Base-by-base conservation (phyloP, 2,797 vertebrate genomes). In the Tokudaia tokunoshimensis region DNA sequence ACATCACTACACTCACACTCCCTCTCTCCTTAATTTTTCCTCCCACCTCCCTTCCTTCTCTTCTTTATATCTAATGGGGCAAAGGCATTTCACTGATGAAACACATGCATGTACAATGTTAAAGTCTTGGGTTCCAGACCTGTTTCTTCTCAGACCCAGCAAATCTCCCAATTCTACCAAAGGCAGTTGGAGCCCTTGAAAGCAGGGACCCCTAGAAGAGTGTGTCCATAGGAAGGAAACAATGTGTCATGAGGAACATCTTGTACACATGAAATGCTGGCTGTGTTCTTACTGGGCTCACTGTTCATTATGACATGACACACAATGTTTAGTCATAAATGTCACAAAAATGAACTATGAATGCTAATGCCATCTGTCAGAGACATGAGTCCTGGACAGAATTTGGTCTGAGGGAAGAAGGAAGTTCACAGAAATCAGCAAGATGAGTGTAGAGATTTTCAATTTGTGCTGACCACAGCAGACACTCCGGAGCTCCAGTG, bases 261-360 rank as follows among this genome's bases (percentile, higher is more conserved):
- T n/a, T 59, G 55, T 7, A 76, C 9, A 72, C 8, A 88, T 44
- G 57, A 82, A 87, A 67, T 63, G 72, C 50, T 78, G 61, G 52
- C 55, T 26, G 41, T 84, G 1, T 61, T 90, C 83, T 85, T 70
- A 63, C 24, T 50, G 90, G 82, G 59, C 19, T 65, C 83, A 79
- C 57, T 50, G 24, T 92, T 89, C 34, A 81, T 47, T 74, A 95
- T 78, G 76, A 80, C 96, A 90, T 91, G 19, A 4, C 52, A 94
- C 87, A 61, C 20, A 65, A 83, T 92, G 87, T 83, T 95, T 96
- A 72, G 92, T 96, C 65, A 94, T 93, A 96, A 92, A 82, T 86
- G 31, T 61, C 94, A 52, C 41, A 89, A 94, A 95, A 91, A 95
- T 94, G 75, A 95, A 78, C 95, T 89, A 95, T 92, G 96, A 90